These are phyloP conservation scores for Ennomos quercinarius DNA, from an alignment of 2,888 invertebrate species.

Conservation along the genomic window DNA sequence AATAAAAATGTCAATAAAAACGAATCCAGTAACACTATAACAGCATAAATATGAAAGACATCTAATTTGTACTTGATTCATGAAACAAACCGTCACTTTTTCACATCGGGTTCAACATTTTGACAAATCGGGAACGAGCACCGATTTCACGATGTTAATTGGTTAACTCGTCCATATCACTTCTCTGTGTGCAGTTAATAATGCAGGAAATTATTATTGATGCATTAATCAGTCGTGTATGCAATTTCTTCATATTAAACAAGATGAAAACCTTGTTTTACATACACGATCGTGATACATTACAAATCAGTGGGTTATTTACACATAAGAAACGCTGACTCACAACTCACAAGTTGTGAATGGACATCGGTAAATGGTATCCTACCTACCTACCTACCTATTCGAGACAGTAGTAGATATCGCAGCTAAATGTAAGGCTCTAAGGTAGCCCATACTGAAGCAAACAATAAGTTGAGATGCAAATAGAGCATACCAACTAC, in stretches of 20 bases:
- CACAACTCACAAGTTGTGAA: constrained; percentile 13
- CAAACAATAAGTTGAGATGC: constrained; percentile 12
- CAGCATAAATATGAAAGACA: too few relatives aligned
- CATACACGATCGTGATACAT: constrained; percentile 15
- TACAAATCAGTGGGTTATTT: constrained; percentile 25
- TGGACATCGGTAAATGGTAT: too few relatives aligned
- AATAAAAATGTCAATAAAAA: too few relatives aligned
- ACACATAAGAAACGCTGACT: constrained; percentile 25
- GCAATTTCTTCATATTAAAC: constrained; percentile 13
- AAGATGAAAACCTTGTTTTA: constrained; percentile 6
- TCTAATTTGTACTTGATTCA: too few relatives aligned
- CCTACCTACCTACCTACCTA: too few relatives aligned
- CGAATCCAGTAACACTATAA: too few relatives aligned
- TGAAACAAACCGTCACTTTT: too few relatives aligned
- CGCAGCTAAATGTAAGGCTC: too few relatives aligned
- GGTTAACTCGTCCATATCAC: constrained; percentile 8
- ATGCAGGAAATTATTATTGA: constrained; percentile 16
- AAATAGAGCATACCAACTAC: constrained; percentile 4
- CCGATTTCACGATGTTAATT: background rate
- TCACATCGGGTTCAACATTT: background rate
- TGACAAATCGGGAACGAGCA: background rate
- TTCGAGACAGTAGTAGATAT: too few relatives aligned
- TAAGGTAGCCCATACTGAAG: background rate
- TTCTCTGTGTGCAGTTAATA: constrained; percentile 18
- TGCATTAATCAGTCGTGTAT: constrained; percentile 5